Evolutionary conservation across 2,888 invertebrate genomes (phyloP), one percentile per base, ranked within the genome.

Genomic region (Zygaena filipendulae): DNA sequence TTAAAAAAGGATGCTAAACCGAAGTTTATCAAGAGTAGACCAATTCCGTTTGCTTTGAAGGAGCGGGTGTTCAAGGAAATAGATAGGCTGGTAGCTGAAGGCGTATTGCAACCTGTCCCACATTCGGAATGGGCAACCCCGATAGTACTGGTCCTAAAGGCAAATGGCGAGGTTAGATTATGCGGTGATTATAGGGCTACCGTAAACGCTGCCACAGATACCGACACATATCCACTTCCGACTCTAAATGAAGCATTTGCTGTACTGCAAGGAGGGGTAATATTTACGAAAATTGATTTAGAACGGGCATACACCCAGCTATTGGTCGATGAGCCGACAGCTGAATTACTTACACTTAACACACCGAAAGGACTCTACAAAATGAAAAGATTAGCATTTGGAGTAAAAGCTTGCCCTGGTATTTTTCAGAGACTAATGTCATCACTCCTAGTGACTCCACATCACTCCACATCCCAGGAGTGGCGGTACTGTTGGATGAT

Each of bases 271-370:
- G 33, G 24, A 21, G 23, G 33, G 2, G 13, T 5, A 11, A 11
- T 23, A 9, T 35, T 31, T 11, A 25, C 30, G 14, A 35, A 30
- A 22, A 23, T 30, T 12, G 34, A 35, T 26, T 28, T 31, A 19
- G 27, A 35, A 19, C 21, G 14, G 11, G 34, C 30, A 3, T 35
- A 35, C 19, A 35, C 23, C 16, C 27, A 31, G 13, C 8, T 31
- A 9, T 8, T 11, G 10, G 26, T 33, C 6, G 29, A 33, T 14
- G 29, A 33, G n/a, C 9, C 21, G 3, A 29, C 25, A 22, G 14
- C 31, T 4, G 2, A 13, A 4, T 7, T 27, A 3, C 20, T 31
- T 10, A 31, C 26, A 9, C 6, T 31, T 8, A 31, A 27, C 11
- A 31, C 31, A 6, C 18, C 23, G 3, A 27, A 31, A 23, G 23